phyloP scores from a whole-genome alignment of 2,888 invertebrate species.

The Autographa gamma region DNA sequence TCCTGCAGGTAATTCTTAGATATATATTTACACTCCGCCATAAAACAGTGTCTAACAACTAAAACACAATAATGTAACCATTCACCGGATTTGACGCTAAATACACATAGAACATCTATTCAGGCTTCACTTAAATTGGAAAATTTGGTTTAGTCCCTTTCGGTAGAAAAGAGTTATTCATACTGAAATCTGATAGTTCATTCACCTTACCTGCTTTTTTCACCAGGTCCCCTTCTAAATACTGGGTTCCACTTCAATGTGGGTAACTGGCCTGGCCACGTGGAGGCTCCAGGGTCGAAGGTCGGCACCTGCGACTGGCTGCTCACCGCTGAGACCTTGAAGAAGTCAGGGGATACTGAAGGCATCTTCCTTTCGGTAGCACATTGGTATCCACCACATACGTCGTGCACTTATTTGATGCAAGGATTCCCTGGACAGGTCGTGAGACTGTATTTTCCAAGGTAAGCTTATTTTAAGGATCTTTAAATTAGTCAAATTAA shows the following conservation, averaged over 20 bases:
- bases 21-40: too few species aligned
- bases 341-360: constrained; percentile 94
- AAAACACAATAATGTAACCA: too few species aligned
- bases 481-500: too few species aligned
- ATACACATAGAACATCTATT: too few species aligned
- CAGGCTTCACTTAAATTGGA: too few species aligned
- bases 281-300: constrained; percentile 95
- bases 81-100: too few species aligned
- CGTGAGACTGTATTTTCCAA: constrained; percentile 96
- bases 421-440: constrained; percentile 96
- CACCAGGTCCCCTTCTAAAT: constrained; percentile 93
- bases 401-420: constrained; percentile 96
- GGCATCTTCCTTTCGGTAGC: constrained; percentile 97
- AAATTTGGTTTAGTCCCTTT: not conserved
- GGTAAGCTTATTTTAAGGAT: constrained; percentile 88
- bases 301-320: constrained; percentile 97
- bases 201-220: not conserved
- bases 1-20: constrained; percentile 90
- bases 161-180: too few species aligned
- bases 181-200: not conserved
- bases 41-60: too few species aligned
- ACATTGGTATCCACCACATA: constrained; percentile 98
- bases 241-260: constrained; percentile 98
- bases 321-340: constrained; percentile 94
- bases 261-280: constrained; percentile 97